Percentiles rank a stretch among this genome's conserved stretches.
Evolutionary conservation across 2,797 vertebrate species (phyloP).

Genomic region (Diceros bicornis): DNA sequence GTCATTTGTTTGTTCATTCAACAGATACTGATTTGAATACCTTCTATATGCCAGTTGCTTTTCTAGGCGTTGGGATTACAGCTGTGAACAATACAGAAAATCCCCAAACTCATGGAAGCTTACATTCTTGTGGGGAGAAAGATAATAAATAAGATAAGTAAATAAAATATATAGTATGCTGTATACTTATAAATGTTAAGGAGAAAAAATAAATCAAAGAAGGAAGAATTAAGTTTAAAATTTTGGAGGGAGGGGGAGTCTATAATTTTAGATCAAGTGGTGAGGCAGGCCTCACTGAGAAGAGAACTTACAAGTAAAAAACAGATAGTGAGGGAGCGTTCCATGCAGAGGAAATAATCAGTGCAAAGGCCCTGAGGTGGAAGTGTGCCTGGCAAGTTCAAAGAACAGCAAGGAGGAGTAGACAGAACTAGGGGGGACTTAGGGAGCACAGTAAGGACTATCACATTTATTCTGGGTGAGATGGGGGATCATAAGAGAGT

Average conservation of each 20-base stretch:
- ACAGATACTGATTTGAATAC: neutral
- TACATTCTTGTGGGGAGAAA: neutral
- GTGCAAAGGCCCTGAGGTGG: neutral
- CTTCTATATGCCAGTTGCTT: neutral
- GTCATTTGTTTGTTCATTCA: neutral
- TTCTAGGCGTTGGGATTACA: neutral
- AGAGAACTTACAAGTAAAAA: neutral
- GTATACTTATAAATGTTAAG: neutral
- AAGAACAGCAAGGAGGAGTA: neutral
- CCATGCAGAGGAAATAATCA: neutral
- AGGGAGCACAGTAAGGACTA: neutral
- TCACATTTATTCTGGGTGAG: neutral
- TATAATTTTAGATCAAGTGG: neutral
- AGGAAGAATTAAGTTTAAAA: neutral
- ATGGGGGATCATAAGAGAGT: neutral
- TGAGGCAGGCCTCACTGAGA: neutral
- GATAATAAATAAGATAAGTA: neutral
- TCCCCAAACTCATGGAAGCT: neutral
- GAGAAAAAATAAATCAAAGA: neutral
- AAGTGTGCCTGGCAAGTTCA: neutral
- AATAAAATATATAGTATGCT: neutral
- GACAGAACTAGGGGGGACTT: neutral
- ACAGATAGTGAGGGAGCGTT: neutral
- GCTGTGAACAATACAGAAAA: constrained; percentile 4
- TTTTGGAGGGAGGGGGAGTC: neutral